These are phyloP conservation scores for Gasterosteus aculeatus DNA, from an alignment of 2,113 vertebrate genomes.

Conservation along the genomic window DNA sequence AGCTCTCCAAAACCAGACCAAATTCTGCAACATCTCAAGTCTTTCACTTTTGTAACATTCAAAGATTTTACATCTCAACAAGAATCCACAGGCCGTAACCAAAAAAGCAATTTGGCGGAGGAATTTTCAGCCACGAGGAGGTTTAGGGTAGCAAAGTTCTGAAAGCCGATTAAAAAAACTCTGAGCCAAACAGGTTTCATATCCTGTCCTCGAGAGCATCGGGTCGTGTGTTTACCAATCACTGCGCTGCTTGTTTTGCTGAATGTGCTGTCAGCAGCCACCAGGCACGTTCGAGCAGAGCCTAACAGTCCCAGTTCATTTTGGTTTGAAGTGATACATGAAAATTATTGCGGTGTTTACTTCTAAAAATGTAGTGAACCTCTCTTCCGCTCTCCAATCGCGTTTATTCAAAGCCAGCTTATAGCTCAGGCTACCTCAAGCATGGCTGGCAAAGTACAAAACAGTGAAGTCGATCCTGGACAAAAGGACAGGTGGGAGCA, in stretches of 20 bases:
- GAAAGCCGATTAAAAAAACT: conserved; percentile 53
- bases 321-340: conserved; percentile 67
- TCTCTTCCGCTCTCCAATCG: conserved; percentile 59
- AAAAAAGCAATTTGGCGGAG: conserved; percentile 22
- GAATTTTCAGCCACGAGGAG: conserved; percentile 36
- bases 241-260: conserved; percentile 56
- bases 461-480: conserved; percentile 58
- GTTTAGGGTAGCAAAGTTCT: conserved; percentile 38
- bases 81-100: conserved; percentile 18
- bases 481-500: conserved; percentile 48
- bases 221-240: conserved; percentile 61
- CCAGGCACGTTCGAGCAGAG: conserved; percentile 53
- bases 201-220: conserved; percentile 49
- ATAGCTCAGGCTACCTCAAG: conserved; percentile 53
- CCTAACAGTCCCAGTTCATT: conserved; percentile 66
- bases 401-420: conserved; percentile 56
- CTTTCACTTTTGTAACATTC: conserved; percentile 23
- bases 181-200: conserved; percentile 60
- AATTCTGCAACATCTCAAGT: conserved; percentile 16
- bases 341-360: conserved; percentile 63
- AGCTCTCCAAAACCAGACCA: conserved; percentile 1
- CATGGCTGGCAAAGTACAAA: conserved; percentile 46
- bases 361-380: conserved; percentile 61
- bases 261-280: conserved; percentile 62
- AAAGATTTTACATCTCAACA: conserved; percentile 49